Conservation (phyloP, 2,797 vertebrate genomes). For the Chiroxiphia lanceolata region DNA sequence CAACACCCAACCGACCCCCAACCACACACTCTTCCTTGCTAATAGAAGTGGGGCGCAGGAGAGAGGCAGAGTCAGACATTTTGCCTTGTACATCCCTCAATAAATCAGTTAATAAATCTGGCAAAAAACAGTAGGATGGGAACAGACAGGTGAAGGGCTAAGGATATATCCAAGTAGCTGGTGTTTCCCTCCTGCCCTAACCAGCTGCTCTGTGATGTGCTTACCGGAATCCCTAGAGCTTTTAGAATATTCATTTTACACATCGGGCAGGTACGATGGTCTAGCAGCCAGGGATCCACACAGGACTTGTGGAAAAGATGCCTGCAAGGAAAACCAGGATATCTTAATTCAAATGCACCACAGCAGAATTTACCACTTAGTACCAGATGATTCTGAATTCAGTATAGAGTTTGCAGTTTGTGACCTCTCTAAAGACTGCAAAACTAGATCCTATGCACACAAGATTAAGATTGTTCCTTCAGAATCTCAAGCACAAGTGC, state of each 20-base stretch:
- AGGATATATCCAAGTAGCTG: neutral
- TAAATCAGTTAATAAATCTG: neutral
- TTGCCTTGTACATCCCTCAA: neutral
- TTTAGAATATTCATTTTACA: conserved; percentile 99
- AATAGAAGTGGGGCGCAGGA: neutral
- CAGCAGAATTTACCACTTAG: neutral
- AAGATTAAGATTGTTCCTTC: neutral
- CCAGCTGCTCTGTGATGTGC: conserved; percentile 27
- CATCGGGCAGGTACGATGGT: conserved; percentile 98
- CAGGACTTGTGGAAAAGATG: conserved; percentile 99
- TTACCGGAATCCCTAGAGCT: conserved; percentile 94
- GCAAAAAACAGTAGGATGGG: neutral
- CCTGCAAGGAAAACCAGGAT: conserved; percentile 79
- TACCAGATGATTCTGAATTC: neutral
- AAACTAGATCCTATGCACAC: neutral
- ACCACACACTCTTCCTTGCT: neutral
- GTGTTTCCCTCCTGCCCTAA: neutral
- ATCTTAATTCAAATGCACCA: conserved; percentile 53
- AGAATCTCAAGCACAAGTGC: neutral
- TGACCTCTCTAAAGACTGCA: neutral
- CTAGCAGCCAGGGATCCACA: conserved; percentile 97
- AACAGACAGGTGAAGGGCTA: neutral
- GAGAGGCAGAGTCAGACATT: neutral
- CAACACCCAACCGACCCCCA: neutral
- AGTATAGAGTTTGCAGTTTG: neutral